Base-by-base conservation (phyloP, 2,113 vertebrate species). In the Cebus imitator region DNA sequence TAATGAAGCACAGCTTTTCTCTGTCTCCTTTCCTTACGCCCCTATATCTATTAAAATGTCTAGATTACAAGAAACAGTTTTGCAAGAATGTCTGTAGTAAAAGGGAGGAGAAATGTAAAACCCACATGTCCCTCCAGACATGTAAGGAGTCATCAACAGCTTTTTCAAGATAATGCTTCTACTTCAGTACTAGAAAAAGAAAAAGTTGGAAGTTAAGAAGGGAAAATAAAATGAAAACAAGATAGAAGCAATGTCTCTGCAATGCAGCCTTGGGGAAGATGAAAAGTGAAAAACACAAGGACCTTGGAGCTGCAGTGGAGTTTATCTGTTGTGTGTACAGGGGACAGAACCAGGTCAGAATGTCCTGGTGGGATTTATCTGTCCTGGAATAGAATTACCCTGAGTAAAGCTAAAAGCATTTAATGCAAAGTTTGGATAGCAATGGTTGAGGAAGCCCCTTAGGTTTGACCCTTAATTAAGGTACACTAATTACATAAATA, bases 401-500 rank as follows among this genome's bases (percentile, higher is more conserved):
- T 50, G 52, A 61, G 30, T 91, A 79, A 95, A 90, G 61, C 55
- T 57, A 85, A 96, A 94, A 90, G 25, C 78, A 55, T 50, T 90
- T 73, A 90, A 68, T 68, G 78, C 78, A 79, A 58, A n/a, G 16
- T 45, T 52, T 57, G 87, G 58, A 87, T 20, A 81, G 88, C 72
- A 48, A 61, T 81, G 73, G 76, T 9, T 90, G 76, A 50, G 87
- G 87, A 95, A 96, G 86, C 84, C 94, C 91, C 93, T 95, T 85
- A 88, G 94, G 73, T 95, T 89, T 93, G 97, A 96, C 94, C 94
- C 94, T 97, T 97, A 95, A 97, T 97, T 95, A 97, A 97, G 23
- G 72, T 64, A 95, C 90, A 58, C 94, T 97, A 97, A 97, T 97
- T 95, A 94, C 78, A 97, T 96, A 92, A 97, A 97, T 96, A 96